Conservation (phyloP, 2,113 vertebrate genomes). For the Thalassarche chlororhynchos region DNA sequence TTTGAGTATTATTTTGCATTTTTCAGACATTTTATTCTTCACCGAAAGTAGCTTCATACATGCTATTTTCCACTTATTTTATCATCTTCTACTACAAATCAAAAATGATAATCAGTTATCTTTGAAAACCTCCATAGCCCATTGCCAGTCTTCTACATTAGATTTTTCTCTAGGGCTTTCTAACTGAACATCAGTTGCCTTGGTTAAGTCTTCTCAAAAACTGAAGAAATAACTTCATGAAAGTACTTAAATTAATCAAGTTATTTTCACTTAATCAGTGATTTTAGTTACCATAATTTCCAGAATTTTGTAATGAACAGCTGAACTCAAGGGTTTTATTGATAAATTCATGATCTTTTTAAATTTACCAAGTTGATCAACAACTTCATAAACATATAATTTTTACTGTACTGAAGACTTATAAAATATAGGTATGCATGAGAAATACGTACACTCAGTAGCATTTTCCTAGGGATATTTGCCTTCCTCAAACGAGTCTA, state of each 20-base stretch:
- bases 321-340: neutral
- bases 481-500: neutral
- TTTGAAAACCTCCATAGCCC: neutral
- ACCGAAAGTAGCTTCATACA: neutral
- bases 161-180: neutral
- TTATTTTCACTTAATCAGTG: neutral
- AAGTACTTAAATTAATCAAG: neutral
- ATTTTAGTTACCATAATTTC: neutral
- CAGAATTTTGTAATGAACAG: neutral
- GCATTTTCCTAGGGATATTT: neutral
- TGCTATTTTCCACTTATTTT: neutral
- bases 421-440: neutral
- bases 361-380: neutral
- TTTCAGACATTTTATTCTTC: neutral
- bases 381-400: neutral
- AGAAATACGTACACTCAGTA: neutral
- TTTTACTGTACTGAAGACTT: neutral
- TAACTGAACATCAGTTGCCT: neutral
- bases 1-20: neutral
- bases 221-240: neutral
- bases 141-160: neutral
- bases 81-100: neutral
- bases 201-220: conserved; percentile 1
- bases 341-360: neutral
- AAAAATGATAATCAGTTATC: neutral